Percentiles rank a stretch among this genome's conserved stretches.
Evolutionary conservation across 92 coral and sea anemone species (phyloP).

Genomic region (Scolanthus callimorphus): DNA sequence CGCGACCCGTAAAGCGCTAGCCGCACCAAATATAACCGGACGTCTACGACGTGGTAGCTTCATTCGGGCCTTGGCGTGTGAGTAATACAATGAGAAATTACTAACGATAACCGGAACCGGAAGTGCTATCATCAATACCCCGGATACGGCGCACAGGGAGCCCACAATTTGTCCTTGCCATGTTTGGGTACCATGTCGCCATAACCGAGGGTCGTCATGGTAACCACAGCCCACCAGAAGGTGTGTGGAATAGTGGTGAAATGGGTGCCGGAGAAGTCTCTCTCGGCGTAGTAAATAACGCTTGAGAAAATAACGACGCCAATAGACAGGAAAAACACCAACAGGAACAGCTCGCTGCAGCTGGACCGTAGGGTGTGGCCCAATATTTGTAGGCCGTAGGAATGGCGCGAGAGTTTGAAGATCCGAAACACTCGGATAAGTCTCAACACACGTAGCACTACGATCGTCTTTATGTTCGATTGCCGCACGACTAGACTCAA

Average conservation of each 20-base stretch:
- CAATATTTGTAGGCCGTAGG: constrained; percentile 95
- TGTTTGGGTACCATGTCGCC: constrained; percentile 88
- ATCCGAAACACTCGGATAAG: constrained; percentile 94
- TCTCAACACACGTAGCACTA: constrained; percentile 80
- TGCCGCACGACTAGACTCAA: constrained; percentile 54
- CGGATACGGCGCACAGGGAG: constrained; percentile 90
- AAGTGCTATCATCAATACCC: constrained; percentile 89
- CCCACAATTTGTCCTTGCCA: constrained; percentile 92
- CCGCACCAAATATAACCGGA: constrained; percentile 93
- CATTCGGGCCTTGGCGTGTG: constrained; percentile 95
- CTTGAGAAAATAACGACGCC: constrained; percentile 97
- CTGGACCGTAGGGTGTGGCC: constrained; percentile 96
- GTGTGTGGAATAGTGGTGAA: constrained; percentile 92
- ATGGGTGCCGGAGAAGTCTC: constrained; percentile 40
- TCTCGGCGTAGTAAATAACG: constrained; percentile 91
- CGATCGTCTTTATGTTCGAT: constrained; percentile 83
- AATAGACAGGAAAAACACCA: constrained; percentile 86
- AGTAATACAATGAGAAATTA: constrained; percentile 94
- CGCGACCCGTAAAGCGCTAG: constrained; percentile 85
- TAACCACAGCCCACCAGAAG: constrained; percentile 99
- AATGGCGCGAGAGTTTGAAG: constrained; percentile 93
- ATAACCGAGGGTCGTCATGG: constrained; percentile 98
- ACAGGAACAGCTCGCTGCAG: constrained; percentile 87
- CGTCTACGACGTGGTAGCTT: constrained; percentile 75
- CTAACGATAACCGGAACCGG: constrained; percentile 99